These are phyloP conservation scores for Cydia strobilella DNA, from an alignment of 1,140 invertebrate species.

Conservation along the genomic window DNA sequence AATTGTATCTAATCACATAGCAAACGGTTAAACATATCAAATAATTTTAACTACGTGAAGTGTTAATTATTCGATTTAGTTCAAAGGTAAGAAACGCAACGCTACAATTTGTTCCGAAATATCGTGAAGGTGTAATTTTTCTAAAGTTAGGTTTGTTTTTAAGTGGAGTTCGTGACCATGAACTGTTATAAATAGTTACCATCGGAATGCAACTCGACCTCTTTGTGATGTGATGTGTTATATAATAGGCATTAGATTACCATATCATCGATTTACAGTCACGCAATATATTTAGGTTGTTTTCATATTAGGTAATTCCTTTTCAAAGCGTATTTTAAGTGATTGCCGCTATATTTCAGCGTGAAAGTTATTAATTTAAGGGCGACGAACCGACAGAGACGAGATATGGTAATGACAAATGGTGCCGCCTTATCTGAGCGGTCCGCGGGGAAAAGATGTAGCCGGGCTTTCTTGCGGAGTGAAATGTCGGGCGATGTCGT, in stretches of 20 bases:
- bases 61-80: constrained; percentile 2
- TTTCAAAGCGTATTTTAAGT: constrained; percentile 11
- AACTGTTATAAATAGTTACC: constrained; percentile 9
- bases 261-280: constrained; percentile 37
- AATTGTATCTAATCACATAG: background rate
- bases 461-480: constrained; percentile 48
- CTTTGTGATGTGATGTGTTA: constrained; percentile 37
- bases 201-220: constrained; percentile 20
- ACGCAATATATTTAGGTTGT: constrained; percentile 40
- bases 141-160: constrained; percentile 2
- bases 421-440: constrained; percentile 56
- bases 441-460: constrained; percentile 54
- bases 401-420: constrained; percentile 66
- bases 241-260: constrained; percentile 43
- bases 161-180: constrained; percentile 18
- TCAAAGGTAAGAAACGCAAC: background rate
- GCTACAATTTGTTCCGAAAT: constrained; percentile 15
- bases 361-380: constrained; percentile 34
- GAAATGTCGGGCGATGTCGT: constrained; percentile 58
- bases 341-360: constrained; percentile 20
- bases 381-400: constrained; percentile 35
- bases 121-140: background rate
- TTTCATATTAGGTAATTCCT: constrained; percentile 3
- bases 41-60: background rate
- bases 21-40: background rate